phyloP scores from a whole-genome alignment of 2,113 vertebrate genomes.

The Seriola rivoliana region DNA sequence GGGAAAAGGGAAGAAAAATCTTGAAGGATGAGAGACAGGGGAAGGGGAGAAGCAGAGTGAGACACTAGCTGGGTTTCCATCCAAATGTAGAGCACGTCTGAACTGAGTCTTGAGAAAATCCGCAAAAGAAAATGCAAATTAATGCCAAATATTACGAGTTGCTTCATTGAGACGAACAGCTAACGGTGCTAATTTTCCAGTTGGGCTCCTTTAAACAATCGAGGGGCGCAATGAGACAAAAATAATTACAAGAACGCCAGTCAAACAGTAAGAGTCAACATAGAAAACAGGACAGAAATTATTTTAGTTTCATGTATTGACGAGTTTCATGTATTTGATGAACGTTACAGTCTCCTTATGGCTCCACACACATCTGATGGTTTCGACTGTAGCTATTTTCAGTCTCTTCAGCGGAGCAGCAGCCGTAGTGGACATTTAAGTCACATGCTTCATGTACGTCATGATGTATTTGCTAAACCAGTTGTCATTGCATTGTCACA shows the following conservation, averaged over 20 bases:
- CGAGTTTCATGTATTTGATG: neutral
- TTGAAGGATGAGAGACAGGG: neutral
- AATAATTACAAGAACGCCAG: neutral
- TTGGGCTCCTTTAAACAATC: neutral
- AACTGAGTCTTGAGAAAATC: neutral
- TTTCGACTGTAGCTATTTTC: neutral
- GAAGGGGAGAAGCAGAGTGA: neutral
- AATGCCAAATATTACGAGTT: neutral
- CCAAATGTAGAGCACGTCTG: neutral
- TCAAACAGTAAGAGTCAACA: neutral
- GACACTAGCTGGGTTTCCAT: neutral
- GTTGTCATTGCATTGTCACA: neutral
- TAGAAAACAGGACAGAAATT: neutral
- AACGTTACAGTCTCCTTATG: neutral
- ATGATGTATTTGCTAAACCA: neutral
- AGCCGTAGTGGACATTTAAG: neutral
- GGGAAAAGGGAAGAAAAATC: slow-evolving; percentile 23
- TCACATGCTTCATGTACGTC: neutral
- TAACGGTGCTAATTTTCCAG: neutral
- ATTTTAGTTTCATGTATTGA: neutral
- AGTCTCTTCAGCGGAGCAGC: neutral
- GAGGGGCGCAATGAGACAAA: neutral
- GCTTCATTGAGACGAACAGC: neutral
- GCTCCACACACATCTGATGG: neutral
- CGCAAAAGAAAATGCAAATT: neutral